These are phyloP conservation scores for Caradrina clavipalpis DNA, from an alignment of 2,888 invertebrate species.

Conservation along the genomic window DNA sequence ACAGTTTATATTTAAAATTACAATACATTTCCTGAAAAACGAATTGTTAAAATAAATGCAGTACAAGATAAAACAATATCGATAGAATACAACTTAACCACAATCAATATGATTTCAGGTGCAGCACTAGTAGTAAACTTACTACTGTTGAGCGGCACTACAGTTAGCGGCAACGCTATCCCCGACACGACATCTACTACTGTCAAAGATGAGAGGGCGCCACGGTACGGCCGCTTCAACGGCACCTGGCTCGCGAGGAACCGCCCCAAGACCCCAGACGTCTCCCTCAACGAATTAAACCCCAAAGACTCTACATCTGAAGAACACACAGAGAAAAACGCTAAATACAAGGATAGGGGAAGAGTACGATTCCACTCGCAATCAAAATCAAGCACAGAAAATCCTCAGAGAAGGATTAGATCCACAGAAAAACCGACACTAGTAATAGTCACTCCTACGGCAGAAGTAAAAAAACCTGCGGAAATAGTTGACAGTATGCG, in stretches of 20 bases:
- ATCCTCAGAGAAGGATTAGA: conserved; percentile 70
- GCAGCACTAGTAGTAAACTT: conserved; percentile 86
- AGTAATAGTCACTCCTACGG: conserved; percentile 85
- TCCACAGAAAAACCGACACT: conserved; percentile 76
- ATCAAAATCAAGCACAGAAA: conserved; percentile 77
- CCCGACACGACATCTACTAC: conserved; percentile 79
- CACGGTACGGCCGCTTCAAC: conserved; percentile 72
- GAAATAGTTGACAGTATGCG: conserved; percentile 85
- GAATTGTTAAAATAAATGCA: neutral
- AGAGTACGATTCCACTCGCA: conserved; percentile 79
- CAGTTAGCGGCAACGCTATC: conserved; percentile 79
- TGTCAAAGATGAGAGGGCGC: conserved; percentile 75
- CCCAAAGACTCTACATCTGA: conserved; percentile 84
- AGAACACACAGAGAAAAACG: conserved; percentile 86
- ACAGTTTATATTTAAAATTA: neutral
- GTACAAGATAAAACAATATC: neutral
- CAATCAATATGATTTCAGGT: conserved; percentile 78
- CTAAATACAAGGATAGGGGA: conserved; percentile 88
- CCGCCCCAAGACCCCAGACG: conserved; percentile 78
- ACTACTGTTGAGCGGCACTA: conserved; percentile 85
- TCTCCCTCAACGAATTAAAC: conserved; percentile 84
- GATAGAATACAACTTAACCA: neutral
- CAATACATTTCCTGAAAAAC: neutral
- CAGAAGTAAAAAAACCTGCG: conserved; percentile 82
- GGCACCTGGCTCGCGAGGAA: conserved; percentile 73